A percentile compares a stretch with the other conserved stretches of the same genome.
Evolutionary conservation across 2,888 invertebrate genomes (phyloP).

Genomic region (Orthosia gracilis): DNA sequence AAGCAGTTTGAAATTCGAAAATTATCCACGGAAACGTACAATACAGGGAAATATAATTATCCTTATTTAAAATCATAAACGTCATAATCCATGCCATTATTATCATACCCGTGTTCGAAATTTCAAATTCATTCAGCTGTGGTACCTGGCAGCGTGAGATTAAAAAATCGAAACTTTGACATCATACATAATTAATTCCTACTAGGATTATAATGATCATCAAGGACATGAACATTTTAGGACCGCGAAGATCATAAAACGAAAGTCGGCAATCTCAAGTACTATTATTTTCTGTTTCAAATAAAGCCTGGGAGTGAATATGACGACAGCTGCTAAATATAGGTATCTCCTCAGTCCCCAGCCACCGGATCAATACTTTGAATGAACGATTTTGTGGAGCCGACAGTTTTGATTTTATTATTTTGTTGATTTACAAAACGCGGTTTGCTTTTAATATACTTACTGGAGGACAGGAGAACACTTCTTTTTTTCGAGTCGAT

Average conservation of each 20-base stretch:
- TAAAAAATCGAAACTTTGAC: too few species aligned
- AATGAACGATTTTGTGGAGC: background rate
- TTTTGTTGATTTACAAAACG: background rate
- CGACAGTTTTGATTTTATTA: background rate
- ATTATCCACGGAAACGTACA: too few species aligned
- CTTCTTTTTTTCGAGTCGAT: too few species aligned
- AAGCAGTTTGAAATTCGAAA: too few species aligned
- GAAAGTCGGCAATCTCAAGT: background rate
- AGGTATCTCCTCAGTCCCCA: background rate
- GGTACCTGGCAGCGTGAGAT: too few species aligned
- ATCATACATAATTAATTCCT: too few species aligned
- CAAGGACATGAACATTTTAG: too few species aligned
- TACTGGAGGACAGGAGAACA: too few species aligned
- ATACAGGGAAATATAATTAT: too few species aligned
- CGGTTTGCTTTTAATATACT: background rate
- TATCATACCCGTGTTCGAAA: background rate
- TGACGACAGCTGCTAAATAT: background rate
- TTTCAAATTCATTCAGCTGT: background rate
- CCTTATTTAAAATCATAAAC: too few species aligned
- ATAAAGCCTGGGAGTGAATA: background rate
- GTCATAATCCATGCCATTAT: background rate
- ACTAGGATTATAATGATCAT: too few species aligned
- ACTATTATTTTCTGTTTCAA: background rate
- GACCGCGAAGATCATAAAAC: background rate
- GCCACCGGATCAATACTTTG: slow-evolving; percentile 1